Base-by-base conservation (phyloP, 2,888 invertebrate species). In the Dasysyrphus albostriatus region DNA sequence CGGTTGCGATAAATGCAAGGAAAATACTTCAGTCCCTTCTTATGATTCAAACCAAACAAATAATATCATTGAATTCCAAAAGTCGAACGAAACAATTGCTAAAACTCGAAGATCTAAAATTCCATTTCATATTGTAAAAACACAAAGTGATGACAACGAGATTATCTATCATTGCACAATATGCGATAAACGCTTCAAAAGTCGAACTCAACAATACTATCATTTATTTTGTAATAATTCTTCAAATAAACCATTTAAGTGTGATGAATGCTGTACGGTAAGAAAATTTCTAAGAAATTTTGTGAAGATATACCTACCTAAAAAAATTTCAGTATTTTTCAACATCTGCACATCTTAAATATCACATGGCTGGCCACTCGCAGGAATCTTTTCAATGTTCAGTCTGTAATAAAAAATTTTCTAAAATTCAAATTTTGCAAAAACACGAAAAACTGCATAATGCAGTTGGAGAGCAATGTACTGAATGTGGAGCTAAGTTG, bases 311-410 rank as follows among this genome's bases (percentile, higher is more conserved):
- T 24, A 24, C 3, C 24, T 24, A 2, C 16, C n/a, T n/a, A n/a
- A n/a, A n/a, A n/a, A 8, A 2, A 34, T 8, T 12, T 12, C 7
- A 61, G 61, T 29, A 42, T 42, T 97, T 97, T 91, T 94, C 95
- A 3, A 94, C 95, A 6, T 94, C 94, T 75, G 95, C 96, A 0
- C 97, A 97, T 91, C 94, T 95, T 88, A 95, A 96, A 89, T 95
- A 96, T 88, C 97, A 97, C 89, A 93, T 95, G 91, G 93, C 95
- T 16, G 94, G 94, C 29, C 96, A 97, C 89, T 56, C 73, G 14
- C 72, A 82, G 7, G 88, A 83, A 1, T 79, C 82, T 5, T 89
- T 90, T 42, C 44, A 77, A 7, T 92, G 92, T 39, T 73, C 61
- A 5, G 39, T 79, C 0, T 97, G 97, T 89, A 93, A 94, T 1